Evolutionary conservation across 2,888 invertebrate genomes (phyloP).

Genomic region (Iselma pallidipennis): DNA sequence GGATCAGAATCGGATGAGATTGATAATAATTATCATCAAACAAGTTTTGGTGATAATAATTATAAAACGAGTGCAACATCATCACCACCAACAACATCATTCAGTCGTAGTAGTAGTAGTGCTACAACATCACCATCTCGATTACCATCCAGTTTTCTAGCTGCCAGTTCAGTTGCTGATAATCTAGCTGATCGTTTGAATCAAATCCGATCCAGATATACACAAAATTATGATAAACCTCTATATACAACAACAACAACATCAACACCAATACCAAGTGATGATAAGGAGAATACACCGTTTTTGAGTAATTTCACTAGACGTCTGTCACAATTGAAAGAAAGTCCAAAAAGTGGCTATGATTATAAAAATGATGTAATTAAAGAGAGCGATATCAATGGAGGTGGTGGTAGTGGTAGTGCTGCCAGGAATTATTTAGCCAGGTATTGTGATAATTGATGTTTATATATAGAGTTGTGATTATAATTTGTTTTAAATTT

Average conservation of each 20-base stretch:
- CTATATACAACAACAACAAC: slow-evolving; percentile 28
- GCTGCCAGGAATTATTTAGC: slow-evolving; percentile 34
- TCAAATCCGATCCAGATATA: slow-evolving; percentile 62
- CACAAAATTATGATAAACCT: slow-evolving; percentile 36
- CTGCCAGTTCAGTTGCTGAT: slow-evolving; percentile 38
- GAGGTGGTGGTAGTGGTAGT: slow-evolving; percentile 27
- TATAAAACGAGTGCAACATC: slow-evolving; percentile 12
- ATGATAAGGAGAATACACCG: slow-evolving; percentile 65
- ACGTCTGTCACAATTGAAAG: slow-evolving; percentile 58
- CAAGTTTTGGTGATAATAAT: not conserved
- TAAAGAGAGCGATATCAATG: slow-evolving; percentile 54
- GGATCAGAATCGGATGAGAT: slow-evolving; percentile 67
- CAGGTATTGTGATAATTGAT: slow-evolving; percentile 30
- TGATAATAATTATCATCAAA: slow-evolving; percentile 38
- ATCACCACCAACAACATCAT: too few species aligned
- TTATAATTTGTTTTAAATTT: not conserved
- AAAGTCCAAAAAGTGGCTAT: slow-evolving; percentile 38
- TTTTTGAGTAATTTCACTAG: slow-evolving; percentile 73
- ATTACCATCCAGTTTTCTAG: slow-evolving; percentile 47
- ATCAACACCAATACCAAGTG: slow-evolving; percentile 1
- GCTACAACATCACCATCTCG: slow-evolving; percentile 55
- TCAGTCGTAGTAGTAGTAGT: too few species aligned
- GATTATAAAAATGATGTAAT: slow-evolving; percentile 49
- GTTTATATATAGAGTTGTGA: not conserved
- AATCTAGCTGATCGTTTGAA: slow-evolving; percentile 61